These are phyloP conservation scores for Platycheirus rosarum DNA, from an alignment of 2,888 invertebrate species.

Conservation along the genomic window DNA sequence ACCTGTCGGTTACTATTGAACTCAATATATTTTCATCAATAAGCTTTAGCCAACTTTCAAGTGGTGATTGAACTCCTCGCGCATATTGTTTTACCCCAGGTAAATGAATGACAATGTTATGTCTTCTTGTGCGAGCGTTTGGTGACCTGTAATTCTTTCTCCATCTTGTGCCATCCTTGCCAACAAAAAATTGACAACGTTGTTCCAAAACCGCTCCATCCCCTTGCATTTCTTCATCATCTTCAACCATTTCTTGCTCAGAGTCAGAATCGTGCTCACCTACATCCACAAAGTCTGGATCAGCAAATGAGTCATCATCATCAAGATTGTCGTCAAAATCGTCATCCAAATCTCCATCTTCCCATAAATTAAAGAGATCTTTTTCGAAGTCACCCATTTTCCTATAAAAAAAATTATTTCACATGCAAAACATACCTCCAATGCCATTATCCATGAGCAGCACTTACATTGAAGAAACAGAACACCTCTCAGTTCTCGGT, in stretches of 20 bases:
- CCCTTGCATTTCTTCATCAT: slow-evolving; percentile 1
- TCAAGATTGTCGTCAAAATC: slow-evolving; percentile 17
- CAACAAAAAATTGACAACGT: slow-evolving; percentile 9
- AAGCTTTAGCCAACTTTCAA: slow-evolving; percentile 22
- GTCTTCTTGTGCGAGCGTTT: slow-evolving; percentile 14
- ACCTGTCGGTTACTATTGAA: slow-evolving; percentile 22
- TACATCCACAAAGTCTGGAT: slow-evolving; percentile 23
- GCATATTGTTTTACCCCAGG: slow-evolving; percentile 27
- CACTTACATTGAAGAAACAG: no score
- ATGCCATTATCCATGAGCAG: no score
- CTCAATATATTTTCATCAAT: slow-evolving; percentile 38
- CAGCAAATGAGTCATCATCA: slow-evolving; percentile 27
- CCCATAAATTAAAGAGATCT: slow-evolving; percentile 16
- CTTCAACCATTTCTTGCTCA: slow-evolving; percentile 24
- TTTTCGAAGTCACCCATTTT: slow-evolving; percentile 16
- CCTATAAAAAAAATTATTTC: slow-evolving; percentile 4
- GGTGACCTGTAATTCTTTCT: slow-evolving; percentile 26
- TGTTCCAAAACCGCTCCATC: slow-evolving; percentile 25
- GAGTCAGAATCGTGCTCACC: slow-evolving; percentile 26
- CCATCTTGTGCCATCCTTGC: slow-evolving; percentile 10
- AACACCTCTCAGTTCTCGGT: no score
- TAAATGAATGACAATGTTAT: slow-evolving; percentile 30
- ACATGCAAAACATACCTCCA: background rate
- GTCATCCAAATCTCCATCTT: slow-evolving; percentile 23
- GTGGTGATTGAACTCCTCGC: slow-evolving; percentile 20